Conservation (phyloP, 2,113 vertebrate species). For the Pedionomus torquatus region DNA sequence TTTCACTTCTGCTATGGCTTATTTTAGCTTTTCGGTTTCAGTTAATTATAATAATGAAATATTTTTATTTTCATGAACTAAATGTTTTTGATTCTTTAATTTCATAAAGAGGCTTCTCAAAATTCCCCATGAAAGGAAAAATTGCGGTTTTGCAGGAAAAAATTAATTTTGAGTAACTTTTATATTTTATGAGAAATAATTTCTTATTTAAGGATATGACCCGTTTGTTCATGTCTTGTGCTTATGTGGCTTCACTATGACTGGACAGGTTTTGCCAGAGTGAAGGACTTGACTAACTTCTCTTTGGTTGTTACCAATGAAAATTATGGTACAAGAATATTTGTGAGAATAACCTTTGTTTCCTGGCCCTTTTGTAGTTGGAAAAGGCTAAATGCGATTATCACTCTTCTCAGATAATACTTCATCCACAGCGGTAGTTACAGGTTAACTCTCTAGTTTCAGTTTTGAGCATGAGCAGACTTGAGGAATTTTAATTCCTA, state of each 20-base stretch:
- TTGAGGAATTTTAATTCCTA: neutral
- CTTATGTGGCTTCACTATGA: fast-evolving
- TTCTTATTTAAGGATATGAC: neutral
- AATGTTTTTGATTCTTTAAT: neutral
- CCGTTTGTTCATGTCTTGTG: neutral
- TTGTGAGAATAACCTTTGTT: neutral
- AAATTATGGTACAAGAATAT: neutral
- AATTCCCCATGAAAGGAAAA: neutral
- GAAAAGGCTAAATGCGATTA: neutral
- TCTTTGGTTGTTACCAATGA: neutral
- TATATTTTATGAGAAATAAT: neutral
- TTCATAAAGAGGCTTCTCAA: neutral
- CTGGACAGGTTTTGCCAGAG: neutral
- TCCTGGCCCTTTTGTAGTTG: neutral
- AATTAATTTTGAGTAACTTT: neutral
- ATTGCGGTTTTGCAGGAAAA: neutral
- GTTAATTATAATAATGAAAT: neutral
- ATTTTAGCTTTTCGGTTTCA: neutral
- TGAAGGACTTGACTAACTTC: neutral
- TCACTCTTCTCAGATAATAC: fast-evolving
- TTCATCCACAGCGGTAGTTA: neutral
- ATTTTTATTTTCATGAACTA: neutral
- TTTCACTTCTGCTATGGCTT: neutral
- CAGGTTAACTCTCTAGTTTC: neutral
- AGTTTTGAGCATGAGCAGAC: neutral